These are phyloP conservation scores for Gordius sp. DNA, from an alignment of 2,888 invertebrate genomes.

Conservation along the genomic window DNA sequence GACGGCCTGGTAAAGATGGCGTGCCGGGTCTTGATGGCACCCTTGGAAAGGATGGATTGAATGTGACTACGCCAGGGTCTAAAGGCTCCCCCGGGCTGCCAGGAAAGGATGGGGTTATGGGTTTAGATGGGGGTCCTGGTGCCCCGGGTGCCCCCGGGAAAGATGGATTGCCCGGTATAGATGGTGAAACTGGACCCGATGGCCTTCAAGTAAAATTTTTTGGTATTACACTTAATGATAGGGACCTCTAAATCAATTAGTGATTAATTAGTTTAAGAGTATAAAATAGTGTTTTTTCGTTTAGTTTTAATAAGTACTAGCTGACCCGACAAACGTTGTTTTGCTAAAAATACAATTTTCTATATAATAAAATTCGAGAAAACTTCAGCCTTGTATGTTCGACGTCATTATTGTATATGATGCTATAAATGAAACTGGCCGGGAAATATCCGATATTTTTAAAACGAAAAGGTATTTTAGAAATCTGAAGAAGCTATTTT, in stretches of 20 bases:
- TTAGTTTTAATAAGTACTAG: no score
- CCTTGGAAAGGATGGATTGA: neutral
- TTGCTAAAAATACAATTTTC: no score
- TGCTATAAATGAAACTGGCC: no score
- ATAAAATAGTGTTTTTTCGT: no score
- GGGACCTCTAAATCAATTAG: neutral
- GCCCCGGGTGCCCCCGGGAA: neutral
- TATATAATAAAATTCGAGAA: no score
- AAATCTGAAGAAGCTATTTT: no score
- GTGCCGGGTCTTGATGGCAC: neutral
- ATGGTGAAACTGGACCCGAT: neutral
- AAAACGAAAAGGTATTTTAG: no score
- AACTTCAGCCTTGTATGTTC: no score
- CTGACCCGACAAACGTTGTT: no score
- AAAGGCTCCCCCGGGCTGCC: neutral
- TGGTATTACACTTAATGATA: neutral
- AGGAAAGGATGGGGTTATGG: neutral
- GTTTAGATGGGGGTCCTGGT: neutral
- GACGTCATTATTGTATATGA: no score
- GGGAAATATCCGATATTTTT: no score
- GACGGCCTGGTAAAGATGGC: neutral
- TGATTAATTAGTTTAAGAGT: neutral
- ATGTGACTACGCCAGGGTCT: neutral
- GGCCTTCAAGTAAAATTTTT: neutral
- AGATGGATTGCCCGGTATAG: neutral